Base-by-base conservation (phyloP, 2,888 invertebrate genomes). In the Cerastis leucographa region DNA sequence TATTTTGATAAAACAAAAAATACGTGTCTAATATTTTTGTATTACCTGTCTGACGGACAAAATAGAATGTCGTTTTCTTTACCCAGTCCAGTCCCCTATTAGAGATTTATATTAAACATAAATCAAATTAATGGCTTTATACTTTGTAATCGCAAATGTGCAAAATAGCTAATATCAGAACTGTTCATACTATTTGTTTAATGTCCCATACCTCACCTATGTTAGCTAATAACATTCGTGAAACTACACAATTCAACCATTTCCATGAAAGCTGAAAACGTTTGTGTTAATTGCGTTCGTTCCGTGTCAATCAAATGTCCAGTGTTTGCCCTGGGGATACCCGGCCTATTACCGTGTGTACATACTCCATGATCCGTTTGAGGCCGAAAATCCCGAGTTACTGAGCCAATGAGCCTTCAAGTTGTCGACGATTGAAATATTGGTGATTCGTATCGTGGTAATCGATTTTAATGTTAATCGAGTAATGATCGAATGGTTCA, bases 141-240 rank as follows among this genome's bases (percentile, higher is more conserved):
- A 29, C 17, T 17, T 8, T 59, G 29, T 59, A 3, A 29, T 29
- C 22, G 12, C 42, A 44, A 65, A 51, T 22, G 44, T 40, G 40
- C 29, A 65, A 49, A 76, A 19, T 22, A 51, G 17, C 11, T 69
- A 56, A 72, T 68, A 67, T 22, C 14, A 71, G 49, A 73, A 73
- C 56, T 78, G 59, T 66, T 35, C 54, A 67, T 70, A 51, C 29
- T 54, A 19, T 81, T 69, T 40, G 56, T 73, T 61, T 68, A 77
- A 67, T 62, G 22, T 62, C 25, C 42, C 51, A n/a, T 86, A 64
- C 29, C 14, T 68, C 61, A 70, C 12, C 61, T 68, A 61, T 70
- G 71, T 86, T 73, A 86, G 61, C 54, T 73, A 86, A 83, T 86
- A 68, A 84, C 84, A 78, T 83, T 86, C 66, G 79, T 86, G 79